Conservation (phyloP, 2,113 vertebrate genomes). For the Daubentonia madagascariensis region DNA sequence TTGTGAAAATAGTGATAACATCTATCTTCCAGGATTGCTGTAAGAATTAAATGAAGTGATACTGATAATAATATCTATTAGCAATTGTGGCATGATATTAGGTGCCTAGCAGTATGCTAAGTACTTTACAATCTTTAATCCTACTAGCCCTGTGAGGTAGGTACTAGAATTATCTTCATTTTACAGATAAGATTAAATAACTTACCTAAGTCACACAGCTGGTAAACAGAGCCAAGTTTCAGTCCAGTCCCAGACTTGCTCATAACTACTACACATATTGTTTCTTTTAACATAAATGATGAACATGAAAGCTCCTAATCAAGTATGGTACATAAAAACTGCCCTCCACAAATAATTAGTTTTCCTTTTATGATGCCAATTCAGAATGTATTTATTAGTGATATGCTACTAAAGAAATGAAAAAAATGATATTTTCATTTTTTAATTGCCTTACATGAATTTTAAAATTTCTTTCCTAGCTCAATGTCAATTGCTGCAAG, state of each 20-base stretch:
- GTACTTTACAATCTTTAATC: background rate
- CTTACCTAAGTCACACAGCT: background rate
- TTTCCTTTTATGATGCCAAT: background rate
- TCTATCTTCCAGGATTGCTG: background rate
- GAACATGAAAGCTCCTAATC: background rate
- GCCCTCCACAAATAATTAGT: background rate
- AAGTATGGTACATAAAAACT: background rate
- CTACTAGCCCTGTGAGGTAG: background rate
- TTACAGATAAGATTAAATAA: background rate
- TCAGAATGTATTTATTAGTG: background rate
- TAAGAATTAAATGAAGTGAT: background rate
- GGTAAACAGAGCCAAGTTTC: background rate
- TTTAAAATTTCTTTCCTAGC: conserved; percentile 80
- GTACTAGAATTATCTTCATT: background rate
- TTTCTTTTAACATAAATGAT: background rate
- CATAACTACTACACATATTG: background rate
- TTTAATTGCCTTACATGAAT: conserved; percentile 22
- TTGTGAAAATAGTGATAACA: background rate
- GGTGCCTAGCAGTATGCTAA: background rate
- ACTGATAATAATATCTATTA: background rate
- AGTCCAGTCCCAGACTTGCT: background rate
- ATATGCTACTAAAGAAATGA: background rate
- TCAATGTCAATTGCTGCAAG: conserved; percentile 98
- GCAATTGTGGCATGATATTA: background rate
- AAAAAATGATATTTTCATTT: background rate